phyloP scores from a whole-genome alignment of 2,797 vertebrate genomes.

The Alca torda region DNA sequence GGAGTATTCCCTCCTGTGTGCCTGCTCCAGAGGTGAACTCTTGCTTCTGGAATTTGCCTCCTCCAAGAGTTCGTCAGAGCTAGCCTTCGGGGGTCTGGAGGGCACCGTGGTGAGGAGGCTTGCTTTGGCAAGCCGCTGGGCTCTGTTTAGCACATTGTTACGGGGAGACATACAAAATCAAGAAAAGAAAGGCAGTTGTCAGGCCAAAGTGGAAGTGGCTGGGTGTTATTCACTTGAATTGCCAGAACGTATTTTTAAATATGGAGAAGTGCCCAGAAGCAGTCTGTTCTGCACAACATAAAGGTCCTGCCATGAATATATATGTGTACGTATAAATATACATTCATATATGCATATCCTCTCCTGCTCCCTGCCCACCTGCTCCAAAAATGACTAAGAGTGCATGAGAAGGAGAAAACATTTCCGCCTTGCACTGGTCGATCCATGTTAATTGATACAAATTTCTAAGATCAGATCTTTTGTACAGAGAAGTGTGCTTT shows the following conservation, averaged over 20 bases:
- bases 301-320: neutral
- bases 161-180: neutral
- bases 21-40: neutral
- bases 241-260: conserved; percentile 12
- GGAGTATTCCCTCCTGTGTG: neutral
- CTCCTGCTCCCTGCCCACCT: neutral
- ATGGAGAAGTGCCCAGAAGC: conserved; percentile 4
- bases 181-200: neutral
- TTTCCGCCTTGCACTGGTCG: fast-evolving
- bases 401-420: neutral
- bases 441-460: neutral
- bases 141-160: neutral
- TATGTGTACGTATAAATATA: neutral
- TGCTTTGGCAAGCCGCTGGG: neutral
- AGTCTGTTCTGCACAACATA: neutral
- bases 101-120: neutral
- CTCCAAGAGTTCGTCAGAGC: neutral
- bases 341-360: neutral
- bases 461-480: neutral
- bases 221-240: neutral
- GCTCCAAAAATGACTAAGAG: neutral
- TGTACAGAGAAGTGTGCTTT: neutral
- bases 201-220: conserved; percentile 31
- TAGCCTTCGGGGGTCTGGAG: neutral
- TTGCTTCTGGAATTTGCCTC: conserved; percentile 30